Percentiles rank a stretch among this genome's conserved stretches.
Conservation (phyloP, 2,113 vertebrate genomes). For the Scalopus aquaticus region DNA sequence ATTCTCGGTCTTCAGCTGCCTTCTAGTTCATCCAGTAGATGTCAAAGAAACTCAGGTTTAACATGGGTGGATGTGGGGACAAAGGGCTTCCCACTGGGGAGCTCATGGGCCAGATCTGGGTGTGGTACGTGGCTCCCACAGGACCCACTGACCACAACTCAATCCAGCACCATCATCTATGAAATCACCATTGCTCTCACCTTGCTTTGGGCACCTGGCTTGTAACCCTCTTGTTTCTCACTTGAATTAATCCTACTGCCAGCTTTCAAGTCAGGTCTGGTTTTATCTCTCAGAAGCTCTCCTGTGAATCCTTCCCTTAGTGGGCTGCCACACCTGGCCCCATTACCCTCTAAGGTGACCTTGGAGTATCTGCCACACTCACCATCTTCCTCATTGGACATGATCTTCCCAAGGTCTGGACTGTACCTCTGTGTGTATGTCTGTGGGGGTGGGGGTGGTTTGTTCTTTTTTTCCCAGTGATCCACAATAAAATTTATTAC, state of each 20-base stretch:
- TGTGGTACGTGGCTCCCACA: fast-evolving
- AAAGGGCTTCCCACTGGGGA: background rate
- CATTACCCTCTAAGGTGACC: fast-evolving
- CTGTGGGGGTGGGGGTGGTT: background rate
- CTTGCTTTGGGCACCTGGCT: background rate
- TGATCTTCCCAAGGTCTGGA: background rate
- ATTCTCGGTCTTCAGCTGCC: background rate
- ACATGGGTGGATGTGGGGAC: fast-evolving
- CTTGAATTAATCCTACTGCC: too few relatives aligned
- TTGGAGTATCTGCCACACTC: too few relatives aligned
- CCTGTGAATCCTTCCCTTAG: fast-evolving
- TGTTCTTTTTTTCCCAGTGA: background rate
- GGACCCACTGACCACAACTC: background rate
- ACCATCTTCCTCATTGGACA: background rate
- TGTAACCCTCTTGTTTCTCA: fast-evolving
- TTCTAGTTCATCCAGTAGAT: background rate
- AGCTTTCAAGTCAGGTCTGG: background rate
- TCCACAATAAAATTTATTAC: background rate
- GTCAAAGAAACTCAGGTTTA: background rate
- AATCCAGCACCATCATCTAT: fast-evolving
- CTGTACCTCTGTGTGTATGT: background rate
- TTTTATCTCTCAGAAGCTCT: background rate
- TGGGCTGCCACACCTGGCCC: fast-evolving
- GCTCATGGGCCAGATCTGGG: fast-evolving
- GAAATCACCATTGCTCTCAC: too few relatives aligned